phyloP scores from a whole-genome alignment of 2,888 invertebrate genomes.

The Epinotia brunnichana region DNA sequence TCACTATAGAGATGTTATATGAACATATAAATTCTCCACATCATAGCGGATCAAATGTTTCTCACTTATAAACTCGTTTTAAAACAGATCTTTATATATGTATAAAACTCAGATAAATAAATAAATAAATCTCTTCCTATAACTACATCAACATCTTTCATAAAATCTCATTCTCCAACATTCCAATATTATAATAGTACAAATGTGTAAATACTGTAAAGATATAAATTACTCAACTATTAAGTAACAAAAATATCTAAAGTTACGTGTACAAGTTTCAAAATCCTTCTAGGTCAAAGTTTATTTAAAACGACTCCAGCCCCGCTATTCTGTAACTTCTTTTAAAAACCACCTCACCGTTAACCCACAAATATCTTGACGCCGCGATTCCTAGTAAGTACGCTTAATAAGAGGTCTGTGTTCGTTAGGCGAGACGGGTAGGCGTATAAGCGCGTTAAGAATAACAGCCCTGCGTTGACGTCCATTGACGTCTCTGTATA shows the following conservation, averaged over 20 bases:
- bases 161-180: slow-evolving; percentile 12
- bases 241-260: background rate
- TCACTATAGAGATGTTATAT: too few relatives aligned
- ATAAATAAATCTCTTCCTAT: slow-evolving; percentile 2
- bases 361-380: background rate
- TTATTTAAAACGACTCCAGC: background rate
- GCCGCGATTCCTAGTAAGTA: too few relatives aligned
- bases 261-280: background rate
- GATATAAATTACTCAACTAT: background rate
- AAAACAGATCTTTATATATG: background rate
- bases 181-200: slow-evolving; percentile 6
- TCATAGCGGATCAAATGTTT: too few relatives aligned
- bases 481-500: too few relatives aligned
- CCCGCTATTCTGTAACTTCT: too few relatives aligned
- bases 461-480: too few relatives aligned
- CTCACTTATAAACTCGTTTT: too few relatives aligned
- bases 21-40: too few relatives aligned
- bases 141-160: slow-evolving; percentile 10
- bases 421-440: too few relatives aligned
- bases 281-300: background rate
- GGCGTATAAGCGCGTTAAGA: too few relatives aligned
- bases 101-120: background rate
- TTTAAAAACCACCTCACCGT: background rate
- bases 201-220: slow-evolving; percentile 6
- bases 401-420: too few relatives aligned